Conservation (phyloP, 2,797 vertebrate genomes). For the Myotis daubentonii region DNA sequence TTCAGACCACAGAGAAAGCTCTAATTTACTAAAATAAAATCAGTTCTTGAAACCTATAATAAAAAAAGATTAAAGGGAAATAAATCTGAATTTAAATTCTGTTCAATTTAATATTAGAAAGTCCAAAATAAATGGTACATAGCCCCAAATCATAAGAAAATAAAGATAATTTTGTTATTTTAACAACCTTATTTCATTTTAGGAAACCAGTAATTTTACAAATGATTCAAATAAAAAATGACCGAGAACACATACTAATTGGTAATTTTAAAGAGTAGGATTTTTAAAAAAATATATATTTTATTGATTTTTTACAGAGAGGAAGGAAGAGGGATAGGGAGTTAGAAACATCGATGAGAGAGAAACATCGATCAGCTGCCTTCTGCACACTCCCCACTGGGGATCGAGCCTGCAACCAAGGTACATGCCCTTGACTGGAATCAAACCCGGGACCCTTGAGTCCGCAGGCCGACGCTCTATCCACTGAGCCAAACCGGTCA, state of each 20-base stretch:
- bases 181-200: conserved; percentile 31
- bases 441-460: too few species aligned
- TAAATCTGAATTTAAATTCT: conserved; percentile 55
- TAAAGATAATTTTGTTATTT: conserved; percentile 21
- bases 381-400: too few species aligned
- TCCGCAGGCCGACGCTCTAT: too few species aligned
- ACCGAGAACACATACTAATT: background rate
- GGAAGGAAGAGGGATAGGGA: too few species aligned
- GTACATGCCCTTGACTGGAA: too few species aligned
- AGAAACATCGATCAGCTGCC: too few species aligned
- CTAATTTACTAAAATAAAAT: background rate
- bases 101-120: conserved; percentile 27
- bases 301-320: too few species aligned
- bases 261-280: background rate
- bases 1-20: background rate
- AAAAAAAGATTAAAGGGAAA: conserved; percentile 14
- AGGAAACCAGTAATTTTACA: conserved; percentile 1
- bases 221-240: conserved; percentile 23
- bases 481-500: too few species aligned
- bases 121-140: conserved; percentile 37
- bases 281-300: conserved; percentile 32
- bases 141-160: conserved; percentile 6
- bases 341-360: too few species aligned
- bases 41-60: conserved; percentile 4
- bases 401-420: too few species aligned